Percentiles rank a stretch among this genome's conserved stretches.
Evolutionary conservation across 2,113 vertebrate species (phyloP).

Genomic region (Lycaon pictus): DNA sequence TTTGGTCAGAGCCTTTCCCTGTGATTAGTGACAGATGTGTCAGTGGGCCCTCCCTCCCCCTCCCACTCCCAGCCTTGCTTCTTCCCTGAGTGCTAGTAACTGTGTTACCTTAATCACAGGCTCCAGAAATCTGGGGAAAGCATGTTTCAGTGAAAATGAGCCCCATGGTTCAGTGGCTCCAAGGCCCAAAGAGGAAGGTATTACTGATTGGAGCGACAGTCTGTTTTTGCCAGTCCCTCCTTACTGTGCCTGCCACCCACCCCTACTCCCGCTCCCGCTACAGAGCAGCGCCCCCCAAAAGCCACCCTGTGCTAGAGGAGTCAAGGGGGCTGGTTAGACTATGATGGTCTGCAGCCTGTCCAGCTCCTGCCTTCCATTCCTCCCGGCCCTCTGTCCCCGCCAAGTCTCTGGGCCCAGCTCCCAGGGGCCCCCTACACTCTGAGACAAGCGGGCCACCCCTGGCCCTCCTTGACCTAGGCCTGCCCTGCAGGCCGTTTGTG

Average conservation of each 20-base stretch:
- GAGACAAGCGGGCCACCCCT: not conserved
- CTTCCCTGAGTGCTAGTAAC: not conserved
- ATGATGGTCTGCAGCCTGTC: not conserved
- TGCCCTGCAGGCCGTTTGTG: not conserved
- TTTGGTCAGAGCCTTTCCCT: constrained; percentile 52
- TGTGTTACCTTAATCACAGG: not conserved
- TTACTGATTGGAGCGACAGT: too few species aligned
- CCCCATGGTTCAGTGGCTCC: not conserved
- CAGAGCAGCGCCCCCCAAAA: not conserved
- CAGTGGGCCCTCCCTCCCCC: not conserved
- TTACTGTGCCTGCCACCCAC: too few species aligned
- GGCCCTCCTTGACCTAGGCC: not conserved
- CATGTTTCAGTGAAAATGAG: not conserved
- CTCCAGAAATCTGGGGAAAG: not conserved
- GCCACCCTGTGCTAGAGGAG: not conserved
- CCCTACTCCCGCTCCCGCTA: not conserved
- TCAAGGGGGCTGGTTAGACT: fast-evolving
- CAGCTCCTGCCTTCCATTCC: not conserved
- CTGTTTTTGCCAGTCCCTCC: not conserved
- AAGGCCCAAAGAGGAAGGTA: not conserved
- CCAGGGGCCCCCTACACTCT: not conserved
- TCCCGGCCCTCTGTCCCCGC: not conserved
- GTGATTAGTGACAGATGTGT: constrained; percentile 62
- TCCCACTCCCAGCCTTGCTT: not conserved
- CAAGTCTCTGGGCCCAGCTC: not conserved